These are phyloP conservation scores for Epinephelus moara DNA, from an alignment of 2,113 vertebrate species.

Conservation along the genomic window DNA sequence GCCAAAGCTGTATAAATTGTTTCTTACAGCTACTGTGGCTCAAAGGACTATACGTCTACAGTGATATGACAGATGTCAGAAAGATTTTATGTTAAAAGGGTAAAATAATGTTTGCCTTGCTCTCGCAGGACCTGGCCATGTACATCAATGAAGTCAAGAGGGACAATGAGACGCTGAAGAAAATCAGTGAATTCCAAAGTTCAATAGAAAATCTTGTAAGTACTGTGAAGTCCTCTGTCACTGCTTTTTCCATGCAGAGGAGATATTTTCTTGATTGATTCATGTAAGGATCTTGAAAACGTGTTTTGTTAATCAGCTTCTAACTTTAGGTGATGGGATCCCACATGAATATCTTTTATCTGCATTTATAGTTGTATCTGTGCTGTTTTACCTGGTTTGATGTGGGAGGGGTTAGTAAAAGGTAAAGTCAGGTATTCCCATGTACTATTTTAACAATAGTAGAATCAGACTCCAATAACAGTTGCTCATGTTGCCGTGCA, in stretches of 20 bases:
- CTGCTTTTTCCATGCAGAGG: not conserved
- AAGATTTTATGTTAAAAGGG: constrained; percentile 9
- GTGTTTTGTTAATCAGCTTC: not conserved
- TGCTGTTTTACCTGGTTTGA: not conserved
- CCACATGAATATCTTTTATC: not conserved
- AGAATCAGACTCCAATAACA: not conserved
- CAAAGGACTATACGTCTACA: not conserved
- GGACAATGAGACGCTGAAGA: constrained; percentile 98
- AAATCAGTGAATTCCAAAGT: constrained; percentile 97
- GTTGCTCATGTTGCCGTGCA: not conserved
- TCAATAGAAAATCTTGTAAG: constrained; percentile 98
- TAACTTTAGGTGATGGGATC: not conserved
- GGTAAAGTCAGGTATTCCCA: not conserved
- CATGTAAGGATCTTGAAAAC: not conserved
- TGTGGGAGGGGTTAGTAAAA: not conserved
- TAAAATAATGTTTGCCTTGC: not conserved
- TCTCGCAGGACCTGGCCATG: constrained; percentile 94
- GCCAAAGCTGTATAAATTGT: constrained; percentile 13
- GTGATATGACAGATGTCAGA: constrained; percentile 52
- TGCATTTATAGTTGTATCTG: not conserved
- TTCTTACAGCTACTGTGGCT: constrained; percentile 34
- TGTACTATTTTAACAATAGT: not conserved
- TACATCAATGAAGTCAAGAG: constrained; percentile 99
- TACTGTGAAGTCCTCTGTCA: not conserved
- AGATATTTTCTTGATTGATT: too few species aligned